phyloP scores from a whole-genome alignment of 64 coral and sea anemone genomes.

The Catalaphyllia jardinei region DNA sequence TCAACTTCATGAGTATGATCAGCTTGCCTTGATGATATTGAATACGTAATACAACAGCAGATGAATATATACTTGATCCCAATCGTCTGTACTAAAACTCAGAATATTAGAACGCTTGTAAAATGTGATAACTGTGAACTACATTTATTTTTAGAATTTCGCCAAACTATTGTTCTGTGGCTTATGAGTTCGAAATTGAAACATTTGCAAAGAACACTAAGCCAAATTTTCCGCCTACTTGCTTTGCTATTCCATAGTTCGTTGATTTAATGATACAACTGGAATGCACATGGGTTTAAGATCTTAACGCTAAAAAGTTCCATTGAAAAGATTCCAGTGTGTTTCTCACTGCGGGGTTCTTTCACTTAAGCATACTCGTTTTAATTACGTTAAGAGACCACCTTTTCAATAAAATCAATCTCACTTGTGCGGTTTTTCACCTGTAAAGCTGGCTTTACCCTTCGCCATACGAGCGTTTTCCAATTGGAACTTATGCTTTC shows the following conservation, averaged over 20 bases:
- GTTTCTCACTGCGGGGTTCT: conserved; percentile 22
- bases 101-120: background rate
- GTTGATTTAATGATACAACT: background rate
- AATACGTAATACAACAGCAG: conserved; percentile 21
- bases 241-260: background rate
- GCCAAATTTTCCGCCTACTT: background rate
- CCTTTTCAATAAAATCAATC: conserved; percentile 24
- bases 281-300: background rate
- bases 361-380: background rate
- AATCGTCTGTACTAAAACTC: background rate
- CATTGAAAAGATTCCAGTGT: conserved; percentile 1
- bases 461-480: background rate
- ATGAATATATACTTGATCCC: conserved; percentile 19
- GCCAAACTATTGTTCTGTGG: background rate
- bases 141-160: background rate
- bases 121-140: background rate
- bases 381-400: background rate
- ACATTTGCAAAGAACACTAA: background rate
- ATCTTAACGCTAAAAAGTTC: background rate
- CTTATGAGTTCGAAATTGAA: no score
- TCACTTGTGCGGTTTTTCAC: background rate
- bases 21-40: background rate
- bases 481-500: conserved; percentile 15
- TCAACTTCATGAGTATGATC: background rate
- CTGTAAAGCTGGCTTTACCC: conserved; percentile 39